Percentiles rank a stretch among this genome's conserved stretches.
Evolutionary conservation across 2,113 vertebrate genomes (phyloP).

Genomic region (Cavia aperea): DNA sequence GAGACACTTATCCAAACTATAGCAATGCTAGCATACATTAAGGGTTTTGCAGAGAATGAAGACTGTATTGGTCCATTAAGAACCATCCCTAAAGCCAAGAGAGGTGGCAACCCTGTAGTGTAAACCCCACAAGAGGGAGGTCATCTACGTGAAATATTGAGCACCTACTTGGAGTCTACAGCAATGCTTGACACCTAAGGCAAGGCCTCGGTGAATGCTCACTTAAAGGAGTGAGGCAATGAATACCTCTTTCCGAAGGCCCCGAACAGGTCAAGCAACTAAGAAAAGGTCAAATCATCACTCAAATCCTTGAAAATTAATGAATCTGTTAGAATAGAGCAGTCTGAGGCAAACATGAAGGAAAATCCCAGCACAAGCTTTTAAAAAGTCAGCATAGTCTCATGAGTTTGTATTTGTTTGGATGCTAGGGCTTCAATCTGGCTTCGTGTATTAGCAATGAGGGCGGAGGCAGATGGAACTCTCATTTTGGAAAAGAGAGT

Average conservation of each 20-base stretch:
- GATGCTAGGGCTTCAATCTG: neutral
- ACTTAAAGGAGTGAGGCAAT: neutral
- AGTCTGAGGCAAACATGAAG: neutral
- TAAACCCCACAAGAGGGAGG: rapidly evolving
- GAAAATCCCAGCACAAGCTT: neutral
- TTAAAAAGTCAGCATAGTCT: neutral
- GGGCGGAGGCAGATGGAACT: neutral
- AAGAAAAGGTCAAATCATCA: neutral
- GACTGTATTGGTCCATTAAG: neutral
- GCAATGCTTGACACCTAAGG: neutral
- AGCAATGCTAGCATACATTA: neutral
- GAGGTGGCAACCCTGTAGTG: neutral
- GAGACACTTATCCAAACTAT: neutral
- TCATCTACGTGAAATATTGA: neutral
- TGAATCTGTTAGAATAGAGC: neutral
- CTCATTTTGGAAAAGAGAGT: neutral
- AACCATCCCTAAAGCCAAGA: neutral
- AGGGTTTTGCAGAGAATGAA: neutral
- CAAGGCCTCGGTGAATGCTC: neutral
- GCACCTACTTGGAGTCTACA: neutral
- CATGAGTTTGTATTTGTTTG: neutral
- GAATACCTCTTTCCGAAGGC: slow-evolving; percentile 14
- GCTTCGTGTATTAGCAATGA: neutral
- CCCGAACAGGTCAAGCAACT: neutral
- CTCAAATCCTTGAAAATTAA: neutral